A percentile compares a stretch with the other conserved stretches of the same genome.
Evolutionary conservation across 2,888 invertebrate species (phyloP).

Genomic region (Argyresthia goedartella): DNA sequence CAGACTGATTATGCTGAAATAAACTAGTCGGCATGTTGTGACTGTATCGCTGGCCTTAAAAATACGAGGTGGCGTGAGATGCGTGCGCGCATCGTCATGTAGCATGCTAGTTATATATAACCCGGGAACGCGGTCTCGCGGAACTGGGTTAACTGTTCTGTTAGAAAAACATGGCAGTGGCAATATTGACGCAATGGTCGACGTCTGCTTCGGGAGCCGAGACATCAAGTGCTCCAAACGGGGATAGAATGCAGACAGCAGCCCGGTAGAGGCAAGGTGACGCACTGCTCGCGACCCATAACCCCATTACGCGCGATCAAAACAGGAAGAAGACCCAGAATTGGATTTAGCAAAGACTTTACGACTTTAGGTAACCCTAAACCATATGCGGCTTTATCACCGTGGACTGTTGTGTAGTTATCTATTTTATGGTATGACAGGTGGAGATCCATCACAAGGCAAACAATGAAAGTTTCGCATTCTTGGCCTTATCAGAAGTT

Average conservation of each 20-base stretch:
- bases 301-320: slow-evolving; percentile 38
- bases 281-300: slow-evolving; percentile 16
- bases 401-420: too few species aligned
- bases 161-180: slow-evolving; percentile 48
- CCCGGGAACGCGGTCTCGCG: slow-evolving; percentile 11
- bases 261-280: too few species aligned
- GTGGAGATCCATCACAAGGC: too few species aligned
- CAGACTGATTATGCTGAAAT: too few species aligned
- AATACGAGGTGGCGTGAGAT: background rate
- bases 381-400: too few species aligned
- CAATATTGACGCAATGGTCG: slow-evolving; percentile 43
- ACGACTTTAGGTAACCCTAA: too few species aligned
- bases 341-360: background rate
- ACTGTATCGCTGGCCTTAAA: background rate
- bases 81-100: background rate
- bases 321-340: slow-evolving; percentile 39
- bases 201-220: background rate
- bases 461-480: too few species aligned
- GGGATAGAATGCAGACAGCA: background rate
- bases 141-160: slow-evolving; percentile 66
- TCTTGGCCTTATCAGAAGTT: too few species aligned
- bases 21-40: slow-evolving; percentile 10
- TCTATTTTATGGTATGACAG: too few species aligned
- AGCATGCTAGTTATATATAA: background rate
- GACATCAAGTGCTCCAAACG: background rate